Percentiles rank a stretch among this genome's conserved stretches.
These are phyloP conservation scores for Lanius ludovicianus DNA, from an alignment of 2,113 vertebrate genomes.

Conservation along the genomic window DNA sequence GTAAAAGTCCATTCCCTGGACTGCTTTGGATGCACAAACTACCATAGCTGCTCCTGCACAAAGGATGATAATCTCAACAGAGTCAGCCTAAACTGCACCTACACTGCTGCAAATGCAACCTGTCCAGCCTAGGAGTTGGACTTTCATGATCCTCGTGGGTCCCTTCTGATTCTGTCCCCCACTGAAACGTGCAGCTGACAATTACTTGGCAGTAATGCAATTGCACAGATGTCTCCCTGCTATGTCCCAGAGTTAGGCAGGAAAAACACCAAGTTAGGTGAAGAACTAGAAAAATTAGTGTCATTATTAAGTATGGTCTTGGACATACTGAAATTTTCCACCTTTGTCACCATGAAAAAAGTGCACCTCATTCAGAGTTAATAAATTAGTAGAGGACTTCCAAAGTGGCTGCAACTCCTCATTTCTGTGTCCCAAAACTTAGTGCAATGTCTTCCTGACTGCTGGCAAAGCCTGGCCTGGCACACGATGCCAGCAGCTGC, in stretches of 20 bases:
- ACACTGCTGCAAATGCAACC: background rate
- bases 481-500: fast-evolving
- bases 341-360: background rate
- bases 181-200: background rate
- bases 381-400: background rate
- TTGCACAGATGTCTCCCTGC: background rate
- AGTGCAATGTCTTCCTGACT: background rate
- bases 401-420: background rate
- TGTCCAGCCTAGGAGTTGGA: background rate
- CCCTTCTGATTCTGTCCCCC: background rate
- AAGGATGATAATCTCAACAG: fast-evolving
- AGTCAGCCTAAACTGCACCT: background rate
- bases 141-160: background rate
- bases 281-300: background rate
- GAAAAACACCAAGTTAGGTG: background rate
- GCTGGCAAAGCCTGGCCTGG: background rate
- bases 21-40: background rate
- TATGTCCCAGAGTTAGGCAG: background rate
- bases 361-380: background rate
- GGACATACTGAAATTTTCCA: background rate
- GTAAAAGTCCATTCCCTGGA: background rate
- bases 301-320: background rate
- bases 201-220: background rate
- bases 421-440: background rate
- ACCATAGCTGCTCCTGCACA: background rate